Percentiles rank a stretch among this genome's conserved stretches.
Conservation (phyloP, 2,113 vertebrate genomes). For the Oncorhynchus tshawytscha region DNA sequence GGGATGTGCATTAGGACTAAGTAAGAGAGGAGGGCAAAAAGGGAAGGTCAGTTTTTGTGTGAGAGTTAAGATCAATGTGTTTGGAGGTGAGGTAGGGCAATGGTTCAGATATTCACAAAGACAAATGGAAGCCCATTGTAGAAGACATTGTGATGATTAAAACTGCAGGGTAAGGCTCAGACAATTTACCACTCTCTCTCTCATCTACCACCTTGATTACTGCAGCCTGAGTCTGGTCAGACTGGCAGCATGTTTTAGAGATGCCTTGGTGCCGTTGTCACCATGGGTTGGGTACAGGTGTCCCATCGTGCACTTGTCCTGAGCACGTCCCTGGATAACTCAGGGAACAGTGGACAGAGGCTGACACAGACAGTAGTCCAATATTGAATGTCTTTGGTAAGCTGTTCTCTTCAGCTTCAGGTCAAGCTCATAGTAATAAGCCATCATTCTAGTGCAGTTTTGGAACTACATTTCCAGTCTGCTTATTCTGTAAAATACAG, state of each 20-base stretch:
- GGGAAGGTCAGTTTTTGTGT: conserved; percentile 14
- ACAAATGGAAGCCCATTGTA: conserved; percentile 15
- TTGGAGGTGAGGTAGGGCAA: no score
- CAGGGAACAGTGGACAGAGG: conserved; percentile 4
- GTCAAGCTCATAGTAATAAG: neutral
- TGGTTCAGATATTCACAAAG: conserved; percentile 37
- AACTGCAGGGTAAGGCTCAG: conserved; percentile 54
- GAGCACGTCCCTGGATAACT: conserved; percentile 21
- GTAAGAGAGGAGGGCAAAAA: conserved; percentile 21
- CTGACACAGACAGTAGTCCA: conserved; percentile 4
- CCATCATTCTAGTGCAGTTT: neutral
- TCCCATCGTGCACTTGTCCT: conserved; percentile 12
- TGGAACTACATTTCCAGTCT: no score
- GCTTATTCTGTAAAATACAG: neutral
- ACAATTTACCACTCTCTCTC: conserved; percentile 34
- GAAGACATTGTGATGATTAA: conserved; percentile 49
- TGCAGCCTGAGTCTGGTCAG: conserved; percentile 52
- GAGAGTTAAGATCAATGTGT: no score
- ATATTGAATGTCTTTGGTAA: neutral
- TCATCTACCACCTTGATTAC: conserved; percentile 58
- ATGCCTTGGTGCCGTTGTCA: conserved; percentile 35
- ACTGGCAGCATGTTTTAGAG: conserved; percentile 15
- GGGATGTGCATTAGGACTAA: conserved; percentile 50
- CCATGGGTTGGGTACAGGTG: conserved; percentile 11
- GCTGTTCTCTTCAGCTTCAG: neutral